Percentiles rank a stretch among this genome's conserved stretches.
Evolutionary conservation across 2,888 invertebrate genomes (phyloP).

Genomic region (Cheilosia soror): DNA sequence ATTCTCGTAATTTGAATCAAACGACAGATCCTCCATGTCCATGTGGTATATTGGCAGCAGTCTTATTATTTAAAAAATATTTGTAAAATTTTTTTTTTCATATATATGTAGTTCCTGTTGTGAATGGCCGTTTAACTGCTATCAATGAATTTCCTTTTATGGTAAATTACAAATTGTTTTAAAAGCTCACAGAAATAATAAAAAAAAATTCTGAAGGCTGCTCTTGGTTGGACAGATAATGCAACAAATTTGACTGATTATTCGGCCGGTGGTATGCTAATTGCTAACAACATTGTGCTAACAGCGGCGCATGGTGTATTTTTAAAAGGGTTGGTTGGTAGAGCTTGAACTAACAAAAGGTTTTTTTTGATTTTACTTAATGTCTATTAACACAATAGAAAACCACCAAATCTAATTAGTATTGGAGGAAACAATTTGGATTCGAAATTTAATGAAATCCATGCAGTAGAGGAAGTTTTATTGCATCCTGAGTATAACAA

Average conservation of each 20-base stretch:
- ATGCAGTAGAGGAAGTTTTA: too few relatives aligned
- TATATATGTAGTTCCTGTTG: too few relatives aligned
- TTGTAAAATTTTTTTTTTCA: too few relatives aligned
- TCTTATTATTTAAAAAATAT: neutral
- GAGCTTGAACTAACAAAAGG: neutral
- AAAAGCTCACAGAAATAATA: neutral
- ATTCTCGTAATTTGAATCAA: too few relatives aligned
- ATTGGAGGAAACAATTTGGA: slow-evolving; percentile 29
- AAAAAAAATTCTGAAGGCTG: slow-evolving; percentile 16
- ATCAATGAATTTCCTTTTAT: slow-evolving; percentile 23
- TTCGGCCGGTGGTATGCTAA: slow-evolving; percentile 37
- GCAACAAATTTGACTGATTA: slow-evolving; percentile 10
- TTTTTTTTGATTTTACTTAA: neutral
- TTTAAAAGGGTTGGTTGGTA: slow-evolving; percentile 20
- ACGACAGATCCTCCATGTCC: too few relatives aligned
- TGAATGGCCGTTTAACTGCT: neutral
- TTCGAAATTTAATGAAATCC: slow-evolving; percentile 9
- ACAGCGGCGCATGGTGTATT: slow-evolving; percentile 41
- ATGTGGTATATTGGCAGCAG: neutral
- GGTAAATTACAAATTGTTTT: neutral
- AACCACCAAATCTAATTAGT: slow-evolving; percentile 11
- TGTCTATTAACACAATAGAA: neutral
- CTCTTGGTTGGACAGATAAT: slow-evolving; percentile 41
- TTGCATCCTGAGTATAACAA: too few relatives aligned
- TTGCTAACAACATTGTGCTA: slow-evolving; percentile 25